Evolutionary conservation across 1,140 invertebrate species (phyloP), one percentile per base, ranked within the genome.

Genomic region (Pissodes strobi): DNA sequence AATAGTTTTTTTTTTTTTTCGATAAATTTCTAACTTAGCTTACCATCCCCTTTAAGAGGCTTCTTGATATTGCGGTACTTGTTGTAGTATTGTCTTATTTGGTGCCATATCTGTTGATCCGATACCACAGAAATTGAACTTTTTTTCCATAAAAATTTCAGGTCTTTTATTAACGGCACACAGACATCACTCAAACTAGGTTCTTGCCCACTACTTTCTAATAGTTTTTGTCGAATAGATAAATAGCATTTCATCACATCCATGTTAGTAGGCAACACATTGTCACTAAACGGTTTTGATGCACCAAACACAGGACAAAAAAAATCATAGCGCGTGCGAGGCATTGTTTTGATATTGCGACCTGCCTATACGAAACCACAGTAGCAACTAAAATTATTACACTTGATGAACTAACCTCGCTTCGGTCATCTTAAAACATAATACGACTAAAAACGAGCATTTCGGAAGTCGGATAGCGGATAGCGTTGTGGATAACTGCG

Each of bases 1-100:
- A 51, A 51, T 10, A 51, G 17, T n/a, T n/a, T n/a, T n/a, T n/a
- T n/a, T 8, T 51, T 21, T 51, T 51, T 51, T 51, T 15, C 9
- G 9, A n/a, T n/a, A n/a, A n/a, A n/a, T n/a, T n/a, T 8, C 9
- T 17, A n/a, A 19, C 23, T 51, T 13, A 19, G 17, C 8, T n/a
- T 51, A 17, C 48, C n/a, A n/a, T n/a, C n/a, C n/a, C n/a, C n/a
- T n/a, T n/a, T n/a, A n/a, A n/a, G n/a, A n/a, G n/a, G n/a, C n/a
- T n/a, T n/a, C n/a, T n/a, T n/a, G n/a, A n/a, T n/a, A n/a, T n/a
- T n/a, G n/a, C n/a, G n/a, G n/a, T 21, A 34, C 30, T 34, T 34
- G 30, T n/a, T 34, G 30, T 34, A 34, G 30, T 34, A 34, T 34
- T 34, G 30, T 34, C 30, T 34, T 34, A 34, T 34, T 34, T 34